Percentiles rank a stretch among this genome's conserved stretches.
phyloP scores from a whole-genome alignment of 2,797 vertebrate species.

The Siniperca obscura region DNA sequence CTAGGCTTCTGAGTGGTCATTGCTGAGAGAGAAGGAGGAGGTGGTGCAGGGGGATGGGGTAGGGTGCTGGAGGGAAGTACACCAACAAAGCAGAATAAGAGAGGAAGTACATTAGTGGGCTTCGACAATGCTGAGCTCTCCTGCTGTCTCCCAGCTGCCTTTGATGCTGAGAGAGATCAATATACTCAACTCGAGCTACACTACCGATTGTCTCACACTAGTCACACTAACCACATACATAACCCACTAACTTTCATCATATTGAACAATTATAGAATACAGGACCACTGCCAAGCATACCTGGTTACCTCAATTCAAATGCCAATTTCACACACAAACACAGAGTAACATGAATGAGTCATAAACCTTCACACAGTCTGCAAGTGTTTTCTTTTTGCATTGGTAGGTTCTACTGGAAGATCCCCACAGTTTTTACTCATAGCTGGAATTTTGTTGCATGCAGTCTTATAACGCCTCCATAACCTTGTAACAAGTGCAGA shows the following conservation, averaged over 20 bases:
- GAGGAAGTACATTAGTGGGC: conserved; percentile 67
- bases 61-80: conserved; percentile 49
- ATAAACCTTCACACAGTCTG: conserved; percentile 31
- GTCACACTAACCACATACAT: conserved; percentile 46
- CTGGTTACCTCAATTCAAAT: conserved; percentile 49
- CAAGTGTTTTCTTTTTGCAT: conserved; percentile 33
- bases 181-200: conserved; percentile 61
- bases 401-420: conserved; percentile 28
- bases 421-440: conserved; percentile 34
- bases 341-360: conserved; percentile 34
- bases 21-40: conserved; percentile 53
- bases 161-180: conserved; percentile 76
- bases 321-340: conserved; percentile 36
- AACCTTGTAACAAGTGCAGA: conserved; percentile 57
- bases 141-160: conserved; percentile 73
- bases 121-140: conserved; percentile 57
- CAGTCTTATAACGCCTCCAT: conserved; percentile 37
- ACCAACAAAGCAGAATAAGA: conserved; percentile 66
- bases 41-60: conserved; percentile 16
- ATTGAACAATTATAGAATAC: conserved; percentile 36
- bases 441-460: conserved; percentile 26
- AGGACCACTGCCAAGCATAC: conserved; percentile 29
- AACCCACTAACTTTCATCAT: conserved; percentile 44
- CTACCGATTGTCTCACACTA: conserved; percentile 46
- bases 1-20: conserved; percentile 67